Base-by-base conservation (phyloP, 35 echinoderm and acorn worm genomes). In the Apostichopus parvimensis region DNA sequence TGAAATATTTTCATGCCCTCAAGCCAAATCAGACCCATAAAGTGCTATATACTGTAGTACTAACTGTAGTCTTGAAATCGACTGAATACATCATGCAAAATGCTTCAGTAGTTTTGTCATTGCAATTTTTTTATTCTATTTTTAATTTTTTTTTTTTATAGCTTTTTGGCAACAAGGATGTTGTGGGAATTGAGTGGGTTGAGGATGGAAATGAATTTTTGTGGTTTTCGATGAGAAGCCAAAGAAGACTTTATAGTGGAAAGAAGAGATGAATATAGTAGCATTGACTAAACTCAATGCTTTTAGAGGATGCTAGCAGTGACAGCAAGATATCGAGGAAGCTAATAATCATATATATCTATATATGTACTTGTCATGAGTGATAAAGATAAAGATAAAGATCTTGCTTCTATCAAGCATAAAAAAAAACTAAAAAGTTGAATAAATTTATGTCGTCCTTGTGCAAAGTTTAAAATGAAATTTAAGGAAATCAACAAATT, bases 31-130 rank as follows among this genome's bases (percentile, higher is more conserved):
- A 55, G 81, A 84, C 81, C n/a, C 18, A 8, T 58, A 59, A 84
- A 54, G 53, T 21, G 13, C 56, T 58, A 59, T 45, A 45, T 45
- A 45, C 34, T 45, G 34, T 45, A 45, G 34, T 45, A 45, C 34
- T 45, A 45, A 45, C 34, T 34, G 28, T 45, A 45, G 81, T 84
- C 53, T 58, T 58, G 56, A 84, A 84, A 84, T 84, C 18, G 58
- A 59, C 81, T 58, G 81, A 84, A 84, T 84, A 84, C 54, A 84
- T 84, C 81, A 84, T 58, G 17, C 6, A 58, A 59, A 84, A 84
- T 58, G 81, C 81, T 84, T 84, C 54, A 58, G 55, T 84, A 59
- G 81, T 84, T 84, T 58, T 84, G 55, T 84, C 81, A 59, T n/a
- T 53, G 56, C 81, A 57, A 84, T 20, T 59, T 84, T 84, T 20